Conservation (phyloP, 1,140 invertebrate species). For the Drosophila fuyamai region DNA sequence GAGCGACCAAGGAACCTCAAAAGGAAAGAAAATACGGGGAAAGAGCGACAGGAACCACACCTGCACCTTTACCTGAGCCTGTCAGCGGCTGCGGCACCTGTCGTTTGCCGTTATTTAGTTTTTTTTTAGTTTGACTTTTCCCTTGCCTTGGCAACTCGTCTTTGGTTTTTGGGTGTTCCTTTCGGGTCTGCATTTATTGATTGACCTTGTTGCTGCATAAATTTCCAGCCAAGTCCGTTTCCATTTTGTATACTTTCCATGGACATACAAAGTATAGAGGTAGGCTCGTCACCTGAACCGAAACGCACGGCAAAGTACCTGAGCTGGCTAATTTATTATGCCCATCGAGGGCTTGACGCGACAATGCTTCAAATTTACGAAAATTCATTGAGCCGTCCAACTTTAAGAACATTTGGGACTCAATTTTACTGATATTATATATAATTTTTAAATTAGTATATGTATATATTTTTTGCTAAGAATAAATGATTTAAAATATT, state of each 20-base stretch:
- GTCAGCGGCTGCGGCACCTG: conserved; percentile 56
- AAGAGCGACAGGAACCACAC: conserved; percentile 30
- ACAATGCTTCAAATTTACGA: conserved; percentile 46
- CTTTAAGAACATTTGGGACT: neutral
- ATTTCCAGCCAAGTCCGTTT: conserved; percentile 46
- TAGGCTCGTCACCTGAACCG: conserved; percentile 32
- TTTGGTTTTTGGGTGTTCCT: conserved; percentile 18
- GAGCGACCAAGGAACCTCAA: conserved; percentile 45
- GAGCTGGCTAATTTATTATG: conserved; percentile 44
- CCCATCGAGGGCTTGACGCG: conserved; percentile 25
- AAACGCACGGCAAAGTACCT: conserved; percentile 21
- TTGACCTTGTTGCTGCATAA: conserved; percentile 80
- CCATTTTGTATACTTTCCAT: conserved; percentile 31
- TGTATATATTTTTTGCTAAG: too few relatives aligned
- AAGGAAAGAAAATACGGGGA: neutral
- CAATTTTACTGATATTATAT: too few relatives aligned
- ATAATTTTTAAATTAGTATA: too few relatives aligned
- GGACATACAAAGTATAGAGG: conserved; percentile 21
- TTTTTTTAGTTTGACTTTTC: conserved; percentile 46
- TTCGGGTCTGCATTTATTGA: conserved; percentile 68
- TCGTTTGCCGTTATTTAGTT: conserved; percentile 44
- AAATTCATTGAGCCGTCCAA: conserved; percentile 11
- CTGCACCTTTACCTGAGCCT: conserved; percentile 52
- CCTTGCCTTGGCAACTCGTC: conserved; percentile 67
- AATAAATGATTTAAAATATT: too few relatives aligned